These are phyloP conservation scores for Ardeotis arabs DNA, from an alignment of 2,113 vertebrate species.

Conservation along the genomic window DNA sequence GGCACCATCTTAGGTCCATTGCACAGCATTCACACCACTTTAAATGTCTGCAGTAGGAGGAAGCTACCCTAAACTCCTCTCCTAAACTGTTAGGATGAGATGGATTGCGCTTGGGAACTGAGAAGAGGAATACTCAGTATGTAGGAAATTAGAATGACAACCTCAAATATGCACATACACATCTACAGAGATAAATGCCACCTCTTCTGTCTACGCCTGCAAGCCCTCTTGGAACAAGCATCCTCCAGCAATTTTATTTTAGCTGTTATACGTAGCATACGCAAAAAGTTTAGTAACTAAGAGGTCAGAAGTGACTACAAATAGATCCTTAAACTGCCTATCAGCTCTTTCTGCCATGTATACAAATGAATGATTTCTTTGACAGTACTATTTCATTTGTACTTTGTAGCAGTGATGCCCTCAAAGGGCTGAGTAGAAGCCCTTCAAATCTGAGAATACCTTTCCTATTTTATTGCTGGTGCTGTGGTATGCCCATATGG, in stretches of 20 bases:
- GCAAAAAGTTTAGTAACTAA: neutral
- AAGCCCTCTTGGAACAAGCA: neutral
- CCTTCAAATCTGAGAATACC: neutral
- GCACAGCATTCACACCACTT: neutral
- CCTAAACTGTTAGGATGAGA: neutral
- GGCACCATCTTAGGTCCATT: neutral
- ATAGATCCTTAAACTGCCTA: neutral
- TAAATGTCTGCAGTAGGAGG: neutral
- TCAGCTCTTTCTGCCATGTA: neutral
- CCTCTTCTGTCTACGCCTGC: neutral
- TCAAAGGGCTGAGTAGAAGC: neutral
- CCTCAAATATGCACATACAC: neutral
- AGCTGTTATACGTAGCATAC: neutral
- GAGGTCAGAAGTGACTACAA: neutral
- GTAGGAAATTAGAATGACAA: neutral
- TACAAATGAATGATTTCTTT: neutral
- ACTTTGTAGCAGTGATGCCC: neutral
- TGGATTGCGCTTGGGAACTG: neutral
- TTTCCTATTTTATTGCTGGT: neutral
- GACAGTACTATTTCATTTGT: neutral
- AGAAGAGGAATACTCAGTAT: neutral
- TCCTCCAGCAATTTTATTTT: neutral
- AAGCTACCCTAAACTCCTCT: neutral
- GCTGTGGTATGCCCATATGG: neutral
- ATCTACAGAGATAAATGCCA: neutral